Conservation (phyloP, 1,140 invertebrate genomes). For the Pogonomyrmex californicus region DNA sequence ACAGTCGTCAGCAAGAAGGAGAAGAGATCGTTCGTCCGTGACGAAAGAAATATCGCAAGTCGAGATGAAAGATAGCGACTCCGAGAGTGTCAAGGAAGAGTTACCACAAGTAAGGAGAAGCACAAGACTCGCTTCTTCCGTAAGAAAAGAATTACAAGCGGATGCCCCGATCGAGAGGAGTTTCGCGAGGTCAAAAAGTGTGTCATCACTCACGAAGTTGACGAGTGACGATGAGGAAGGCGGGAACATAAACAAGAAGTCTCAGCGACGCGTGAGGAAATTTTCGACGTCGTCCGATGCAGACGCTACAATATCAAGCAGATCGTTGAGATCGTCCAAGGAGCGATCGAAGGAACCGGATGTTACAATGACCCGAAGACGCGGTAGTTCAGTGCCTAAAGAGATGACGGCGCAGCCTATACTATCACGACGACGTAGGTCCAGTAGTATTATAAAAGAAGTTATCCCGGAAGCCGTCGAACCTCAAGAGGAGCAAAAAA, state of each 20-base stretch:
- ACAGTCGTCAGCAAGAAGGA: constrained; percentile 5
- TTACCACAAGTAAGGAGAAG: constrained; percentile 50
- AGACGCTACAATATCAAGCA: background rate
- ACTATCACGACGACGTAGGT: constrained; percentile 43
- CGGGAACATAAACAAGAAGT: constrained; percentile 8
- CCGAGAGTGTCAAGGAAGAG: constrained; percentile 27
- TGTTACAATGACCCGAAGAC: constrained; percentile 47
- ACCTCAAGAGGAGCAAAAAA: background rate
- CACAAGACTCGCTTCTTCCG: constrained; percentile 67
- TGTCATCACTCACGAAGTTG: constrained; percentile 65
- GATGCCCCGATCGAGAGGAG: background rate
- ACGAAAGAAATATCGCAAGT: constrained; percentile 40
- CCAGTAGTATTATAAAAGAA: constrained; percentile 71
- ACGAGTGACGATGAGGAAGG: constrained; percentile 26
- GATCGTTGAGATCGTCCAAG: constrained; percentile 21
- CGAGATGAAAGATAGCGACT: constrained; percentile 7
- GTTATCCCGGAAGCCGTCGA: constrained; percentile 70
- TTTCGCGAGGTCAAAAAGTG: constrained; percentile 56
- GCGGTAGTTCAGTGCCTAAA: constrained; percentile 77
- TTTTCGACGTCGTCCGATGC: constrained; percentile 25
- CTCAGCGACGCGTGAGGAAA: constrained; percentile 30
- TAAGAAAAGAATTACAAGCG: constrained; percentile 62
- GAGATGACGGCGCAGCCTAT: constrained; percentile 45
- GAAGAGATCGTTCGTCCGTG: constrained; percentile 21
- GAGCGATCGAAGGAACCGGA: background rate